Evolutionary conservation across 1,140 invertebrate genomes (phyloP), one percentile per base, ranked within the genome.

Genomic region (Tetranychus cinnabarinus): DNA sequence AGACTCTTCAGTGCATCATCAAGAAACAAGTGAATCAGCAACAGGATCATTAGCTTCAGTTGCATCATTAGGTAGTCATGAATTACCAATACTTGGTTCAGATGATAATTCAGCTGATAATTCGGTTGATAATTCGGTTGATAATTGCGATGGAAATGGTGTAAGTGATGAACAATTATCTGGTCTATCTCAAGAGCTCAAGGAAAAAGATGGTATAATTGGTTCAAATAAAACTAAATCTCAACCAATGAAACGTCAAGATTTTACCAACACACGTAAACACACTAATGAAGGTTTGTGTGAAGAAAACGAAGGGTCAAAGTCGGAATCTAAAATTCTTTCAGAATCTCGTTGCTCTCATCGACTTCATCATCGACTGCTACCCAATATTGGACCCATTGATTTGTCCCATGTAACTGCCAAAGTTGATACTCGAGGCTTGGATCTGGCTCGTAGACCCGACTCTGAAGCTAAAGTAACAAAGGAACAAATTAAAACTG

Each of bases 371-470:
- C 46, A 45, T 15, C 59, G 35, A 46, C 15, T 31, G 5, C 1
- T 23, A 33, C 23, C 34, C 5, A 37, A n/a, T 46, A 10, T 8
- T 37, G 34, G 54, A 46, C n/a, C 15, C 48, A 37, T 61, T 42
- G 56, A 62, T 58, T n/a, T 52, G 3, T 58, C 56, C 46, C 61
- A 62, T 45, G 46, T 62, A 13, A 58, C n/a, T 35, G 39, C 61
- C 34, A 62, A 48, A 58, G 61, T 62, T 1, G 48, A 62, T 33
- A 58, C 61, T 58, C 56, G 56, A 37, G 34, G 45, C 13, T 12
- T 39, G 34, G 37, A 56, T 36, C 15, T 33, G 37, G 57, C 42
- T 58, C 57, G 50, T n/a, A 1, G 50, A 23, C 50, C 50, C 8
- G 13, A 52, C 8, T 42, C 39, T 6, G 50, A 52, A 52, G n/a